A percentile compares a stretch with the other conserved stretches of the same genome.
These are phyloP conservation scores for Stigmatopora nigra DNA, from an alignment of 2,113 vertebrate species.

Conservation along the genomic window DNA sequence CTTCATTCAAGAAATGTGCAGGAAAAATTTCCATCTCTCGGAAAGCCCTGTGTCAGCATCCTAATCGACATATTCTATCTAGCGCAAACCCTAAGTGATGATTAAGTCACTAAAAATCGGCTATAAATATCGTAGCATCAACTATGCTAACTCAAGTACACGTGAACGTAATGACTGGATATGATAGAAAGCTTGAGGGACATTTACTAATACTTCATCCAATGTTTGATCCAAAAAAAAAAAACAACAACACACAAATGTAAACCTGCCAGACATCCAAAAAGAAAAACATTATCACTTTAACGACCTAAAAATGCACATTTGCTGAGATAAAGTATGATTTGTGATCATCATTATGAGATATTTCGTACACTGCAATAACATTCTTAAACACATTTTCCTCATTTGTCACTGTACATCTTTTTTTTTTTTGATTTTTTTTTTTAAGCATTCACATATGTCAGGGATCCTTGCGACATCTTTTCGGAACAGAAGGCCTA, in stretches of 20 bases:
- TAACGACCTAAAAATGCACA: conserved; percentile 72
- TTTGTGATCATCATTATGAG: conserved; percentile 69
- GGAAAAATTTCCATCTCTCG: background rate
- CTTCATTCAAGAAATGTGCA: conserved; percentile 4
- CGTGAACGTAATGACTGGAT: conserved; percentile 48
- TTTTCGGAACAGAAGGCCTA: conserved; percentile 1
- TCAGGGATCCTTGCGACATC: conserved; percentile 71
- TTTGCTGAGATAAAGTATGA: conserved; percentile 68
- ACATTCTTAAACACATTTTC: conserved; percentile 65
- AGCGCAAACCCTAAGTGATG: conserved; percentile 49
- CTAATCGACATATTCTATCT: conserved; percentile 37
- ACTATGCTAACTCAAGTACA: conserved; percentile 56
- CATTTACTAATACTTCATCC: conserved; percentile 76
- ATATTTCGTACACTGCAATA: conserved; percentile 79
- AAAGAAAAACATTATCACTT: conserved; percentile 61
- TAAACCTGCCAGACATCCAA: conserved; percentile 70
- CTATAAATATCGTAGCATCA: conserved; percentile 41
- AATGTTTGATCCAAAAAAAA: conserved; percentile 57
- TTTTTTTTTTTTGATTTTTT: conserved; percentile 41
- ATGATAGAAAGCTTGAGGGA: conserved; percentile 57
- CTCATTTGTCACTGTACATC: conserved; percentile 47
- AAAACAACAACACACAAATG: conserved; percentile 58
- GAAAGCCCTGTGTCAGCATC: conserved; percentile 28
- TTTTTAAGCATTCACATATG: conserved; percentile 72
- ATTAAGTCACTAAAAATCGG: conserved; percentile 54